A percentile compares a stretch with the other conserved stretches of the same genome.
Conservation (phyloP, 2,113 vertebrate genomes). For the Tapirus terrestris region DNA sequence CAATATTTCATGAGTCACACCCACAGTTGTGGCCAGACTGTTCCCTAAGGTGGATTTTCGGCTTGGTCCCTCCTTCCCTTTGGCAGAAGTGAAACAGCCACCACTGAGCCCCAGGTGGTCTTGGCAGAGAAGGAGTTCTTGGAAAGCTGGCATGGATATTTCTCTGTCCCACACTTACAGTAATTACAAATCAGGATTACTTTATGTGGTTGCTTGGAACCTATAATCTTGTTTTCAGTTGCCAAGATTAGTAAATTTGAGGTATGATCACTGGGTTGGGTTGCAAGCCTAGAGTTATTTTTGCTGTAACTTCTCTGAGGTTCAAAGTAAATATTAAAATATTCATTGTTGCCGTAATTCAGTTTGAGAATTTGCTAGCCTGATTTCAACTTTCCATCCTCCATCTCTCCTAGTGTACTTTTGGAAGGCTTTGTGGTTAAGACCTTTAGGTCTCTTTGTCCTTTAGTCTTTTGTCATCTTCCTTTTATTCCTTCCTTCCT, state of each 20-base stretch:
- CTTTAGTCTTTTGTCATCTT: too few species aligned
- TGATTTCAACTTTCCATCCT: constrained; percentile 57
- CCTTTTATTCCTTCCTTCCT: too few species aligned
- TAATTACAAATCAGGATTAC: constrained; percentile 48
- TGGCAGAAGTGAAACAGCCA: not conserved
- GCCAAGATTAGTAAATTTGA: constrained; percentile 79
- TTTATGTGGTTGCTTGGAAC: constrained; percentile 44
- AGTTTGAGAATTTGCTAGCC: constrained; percentile 62
- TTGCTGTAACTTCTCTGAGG: constrained; percentile 71
- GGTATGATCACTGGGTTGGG: constrained; percentile 61
- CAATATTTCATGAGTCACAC: not conserved
- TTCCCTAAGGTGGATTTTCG: not conserved
- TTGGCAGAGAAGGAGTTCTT: constrained; percentile 24
- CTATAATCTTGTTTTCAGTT: constrained; percentile 76
- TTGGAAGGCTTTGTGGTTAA: constrained; percentile 64
- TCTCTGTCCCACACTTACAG: constrained; percentile 4
- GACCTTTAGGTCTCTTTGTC: constrained; percentile 2
- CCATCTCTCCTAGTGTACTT: constrained; percentile 62
- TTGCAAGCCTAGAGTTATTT: constrained; percentile 74
- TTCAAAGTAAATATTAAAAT: constrained; percentile 81
- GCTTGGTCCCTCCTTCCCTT: not conserved
- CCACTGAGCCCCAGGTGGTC: constrained; percentile 5
- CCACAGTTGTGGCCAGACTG: not conserved
- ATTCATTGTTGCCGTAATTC: constrained; percentile 52
- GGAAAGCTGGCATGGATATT: constrained; percentile 50